Evolutionary conservation across 2,797 vertebrate genomes (phyloP), one percentile per base, ranked within the genome.

Genomic region (Myotis daubentonii): DNA sequence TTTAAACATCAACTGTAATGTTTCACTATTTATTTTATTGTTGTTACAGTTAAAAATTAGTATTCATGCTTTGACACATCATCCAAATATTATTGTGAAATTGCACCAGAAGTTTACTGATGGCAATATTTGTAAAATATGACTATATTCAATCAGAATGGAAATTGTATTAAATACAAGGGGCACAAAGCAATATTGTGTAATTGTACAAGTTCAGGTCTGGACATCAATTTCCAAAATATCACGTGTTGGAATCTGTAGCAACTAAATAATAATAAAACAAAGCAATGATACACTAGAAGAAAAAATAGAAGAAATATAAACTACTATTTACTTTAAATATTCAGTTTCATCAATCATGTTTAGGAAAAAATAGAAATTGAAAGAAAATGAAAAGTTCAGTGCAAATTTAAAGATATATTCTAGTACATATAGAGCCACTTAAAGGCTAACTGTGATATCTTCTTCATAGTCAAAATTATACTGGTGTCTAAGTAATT

Each of bases 401-500:
- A 19, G 28, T 68, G 23, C 33, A 55, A 82, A 57, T 85, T 88
- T 87, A 81, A 94, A 90, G 25, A 71, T 53, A 60, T 51, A 62
- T 62, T 3, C 47, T 47, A 47, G 12, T 13, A 51, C 17, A 86
- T 47, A 83, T n/a, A 78, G 49, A 53, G 3, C 16, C 28, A n/a
- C 30, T 90, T 88, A 65, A 66, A 91, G n/a, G 38, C n/a, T 82
- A 82, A 44, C 70, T 76, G 60, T 87, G 38, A 72, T n/a, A 65
- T 3, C 13, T 71, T 80, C 65, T 71, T 82, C 22, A 51, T 41
- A 81, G 30, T 1, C n/a, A 78, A 75, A 87, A 86, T 70, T 85
- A 72, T 88, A 65, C 30, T 76, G 13, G 57, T 44, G 20, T 88
- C 25, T 82, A 94, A 81, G 93, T 81, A 87, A 87, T 92, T 68